Conservation (phyloP, 2,888 invertebrate species). For the Xestia xanthographa region DNA sequence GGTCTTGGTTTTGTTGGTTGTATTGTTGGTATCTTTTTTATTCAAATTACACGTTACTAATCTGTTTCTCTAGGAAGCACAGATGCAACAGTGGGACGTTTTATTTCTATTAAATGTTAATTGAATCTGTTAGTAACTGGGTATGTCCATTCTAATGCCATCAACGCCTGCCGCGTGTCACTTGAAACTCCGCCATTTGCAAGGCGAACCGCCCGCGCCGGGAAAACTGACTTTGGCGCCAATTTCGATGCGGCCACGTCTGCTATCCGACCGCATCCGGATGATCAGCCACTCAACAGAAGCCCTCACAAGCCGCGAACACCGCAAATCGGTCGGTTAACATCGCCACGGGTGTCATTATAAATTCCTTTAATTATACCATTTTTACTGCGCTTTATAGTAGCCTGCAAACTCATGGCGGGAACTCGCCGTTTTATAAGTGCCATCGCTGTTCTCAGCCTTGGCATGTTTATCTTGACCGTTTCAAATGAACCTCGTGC, state of each 20-base stretch:
- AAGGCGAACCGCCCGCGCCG: constrained; percentile 89
- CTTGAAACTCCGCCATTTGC: constrained; percentile 88
- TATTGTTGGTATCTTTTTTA: no score
- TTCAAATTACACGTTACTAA: constrained; percentile 8
- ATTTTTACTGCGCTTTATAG: constrained; percentile 85
- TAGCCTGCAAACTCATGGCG: constrained; percentile 71
- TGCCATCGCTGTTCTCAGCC: constrained; percentile 80
- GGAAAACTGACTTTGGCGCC: constrained; percentile 90
- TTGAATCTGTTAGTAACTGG: constrained; percentile 48
- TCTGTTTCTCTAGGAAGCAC: constrained; percentile 32
- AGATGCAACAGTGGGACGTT: constrained; percentile 29
- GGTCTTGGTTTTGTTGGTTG: no score
- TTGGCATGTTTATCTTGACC: constrained; percentile 78
- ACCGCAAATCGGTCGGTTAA: constrained; percentile 74
- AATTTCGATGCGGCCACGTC: constrained; percentile 84
- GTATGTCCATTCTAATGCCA: constrained; percentile 79
- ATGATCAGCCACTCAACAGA: constrained; percentile 61
- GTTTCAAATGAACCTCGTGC: constrained; percentile 58
- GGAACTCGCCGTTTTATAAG: constrained; percentile 79
- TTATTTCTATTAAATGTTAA: constrained; percentile 39
- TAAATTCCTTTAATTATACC: constrained; percentile 87
- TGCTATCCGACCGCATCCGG: constrained; percentile 77
- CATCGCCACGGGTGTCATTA: constrained; percentile 80
- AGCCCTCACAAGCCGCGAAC: constrained; percentile 57
- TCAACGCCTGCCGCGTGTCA: constrained; percentile 82